Evolutionary conservation across 2,888 invertebrate genomes (phyloP).

Genomic region (Chesias legatella): DNA sequence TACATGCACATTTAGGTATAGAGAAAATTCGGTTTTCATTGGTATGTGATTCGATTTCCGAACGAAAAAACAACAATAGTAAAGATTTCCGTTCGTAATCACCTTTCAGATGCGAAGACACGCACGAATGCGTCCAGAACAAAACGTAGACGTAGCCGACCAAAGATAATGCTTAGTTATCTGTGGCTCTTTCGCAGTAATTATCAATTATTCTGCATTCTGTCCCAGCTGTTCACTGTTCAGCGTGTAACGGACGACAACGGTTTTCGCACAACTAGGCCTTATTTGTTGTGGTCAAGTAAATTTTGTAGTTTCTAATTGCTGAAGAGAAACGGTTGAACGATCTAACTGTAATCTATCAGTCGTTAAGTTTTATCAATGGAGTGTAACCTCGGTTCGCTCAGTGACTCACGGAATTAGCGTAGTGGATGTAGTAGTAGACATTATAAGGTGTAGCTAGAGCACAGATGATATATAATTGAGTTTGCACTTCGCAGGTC

Average conservation of each 20-base stretch:
- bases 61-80: no score
- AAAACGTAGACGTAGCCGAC: no score
- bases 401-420: constrained; percentile 20
- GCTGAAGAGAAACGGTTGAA: constrained; percentile 26
- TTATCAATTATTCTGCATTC: constrained; percentile 9
- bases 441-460: no score
- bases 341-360: constrained; percentile 26
- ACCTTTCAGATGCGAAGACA: constrained; percentile 56
- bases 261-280: constrained; percentile 67
- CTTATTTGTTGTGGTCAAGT: constrained; percentile 50
- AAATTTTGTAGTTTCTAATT: constrained; percentile 49
- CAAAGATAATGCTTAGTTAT: no score
- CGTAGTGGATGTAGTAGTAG: constrained; percentile 16
- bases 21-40: no score
- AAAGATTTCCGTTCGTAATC: constrained; percentile 50
- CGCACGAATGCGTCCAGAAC: constrained; percentile 55
- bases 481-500: no score
- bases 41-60: no score
- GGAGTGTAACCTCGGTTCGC: constrained; percentile 24
- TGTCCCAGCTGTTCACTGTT: constrained; percentile 46
- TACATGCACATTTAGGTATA: no score
- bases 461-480: no score
- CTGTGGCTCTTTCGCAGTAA: constrained; percentile 21
- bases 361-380: constrained; percentile 28
- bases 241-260: constrained; percentile 58